A percentile compares a stretch with the other conserved stretches of the same genome.
Evolutionary conservation across 2,797 vertebrate species (phyloP).

Genomic region (Gouania willdenowi): DNA sequence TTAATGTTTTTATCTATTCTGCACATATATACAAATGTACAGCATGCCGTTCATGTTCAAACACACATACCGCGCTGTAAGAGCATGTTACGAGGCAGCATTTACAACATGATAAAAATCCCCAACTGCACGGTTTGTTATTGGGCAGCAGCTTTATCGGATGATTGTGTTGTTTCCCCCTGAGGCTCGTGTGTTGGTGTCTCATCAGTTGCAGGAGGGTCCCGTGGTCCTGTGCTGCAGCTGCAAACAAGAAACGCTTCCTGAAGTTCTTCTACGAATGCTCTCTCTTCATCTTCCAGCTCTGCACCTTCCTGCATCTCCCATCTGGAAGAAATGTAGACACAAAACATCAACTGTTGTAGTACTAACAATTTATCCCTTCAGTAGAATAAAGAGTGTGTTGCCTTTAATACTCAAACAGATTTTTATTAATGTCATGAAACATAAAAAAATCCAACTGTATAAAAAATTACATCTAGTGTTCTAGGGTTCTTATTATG

Average conservation of each 20-base stretch:
- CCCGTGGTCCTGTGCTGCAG: conserved; percentile 41
- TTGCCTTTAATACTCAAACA: no score
- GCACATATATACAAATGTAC: conserved; percentile 27
- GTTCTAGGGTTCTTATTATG: no score
- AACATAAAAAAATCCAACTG: no score
- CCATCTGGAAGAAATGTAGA: conserved; percentile 82
- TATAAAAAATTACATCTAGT: no score
- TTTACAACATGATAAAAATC: conserved; percentile 53
- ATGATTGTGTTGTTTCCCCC: conserved; percentile 40
- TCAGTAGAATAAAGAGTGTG: no score
- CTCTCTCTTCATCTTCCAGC: conserved; percentile 84
- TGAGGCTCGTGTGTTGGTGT: conserved; percentile 35
- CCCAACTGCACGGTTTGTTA: conserved; percentile 32
- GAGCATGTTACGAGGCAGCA: conserved; percentile 43
- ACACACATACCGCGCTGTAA: conserved; percentile 28
- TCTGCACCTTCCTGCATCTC: conserved; percentile 85
- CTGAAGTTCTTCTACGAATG: conserved; percentile 82
- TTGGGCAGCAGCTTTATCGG: conserved; percentile 52
- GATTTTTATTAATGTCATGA: conserved; percentile 2
- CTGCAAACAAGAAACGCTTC: conserved; percentile 68
- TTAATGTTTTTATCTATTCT: conserved; percentile 10
- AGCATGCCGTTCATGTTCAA: conserved; percentile 16
- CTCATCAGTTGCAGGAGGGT: conserved; percentile 46
- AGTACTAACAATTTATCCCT: conserved; percentile 15
- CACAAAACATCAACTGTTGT: conserved; percentile 21